A percentile compares a stretch with the other conserved stretches of the same genome.
Conservation (phyloP, 2,113 vertebrate genomes). For the Phrynosoma blainvillii region DNA sequence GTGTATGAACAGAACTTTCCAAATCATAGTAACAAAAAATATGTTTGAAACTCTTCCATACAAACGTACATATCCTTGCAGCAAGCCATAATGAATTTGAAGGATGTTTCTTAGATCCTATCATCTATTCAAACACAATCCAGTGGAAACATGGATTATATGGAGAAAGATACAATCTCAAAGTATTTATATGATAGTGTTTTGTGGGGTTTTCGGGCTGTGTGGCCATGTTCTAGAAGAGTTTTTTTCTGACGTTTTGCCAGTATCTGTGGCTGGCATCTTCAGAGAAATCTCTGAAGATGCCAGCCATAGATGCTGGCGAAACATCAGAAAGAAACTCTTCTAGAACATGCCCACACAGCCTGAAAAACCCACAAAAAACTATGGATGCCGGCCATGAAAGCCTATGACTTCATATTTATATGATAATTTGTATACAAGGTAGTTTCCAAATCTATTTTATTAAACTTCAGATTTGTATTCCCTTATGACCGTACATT, state of each 20-base stretch:
- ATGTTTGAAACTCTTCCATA: background rate
- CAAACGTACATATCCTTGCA: background rate
- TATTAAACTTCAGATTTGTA: background rate
- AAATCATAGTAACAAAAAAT: background rate
- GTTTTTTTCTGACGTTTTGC: no score
- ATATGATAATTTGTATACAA: background rate
- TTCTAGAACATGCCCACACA: no score
- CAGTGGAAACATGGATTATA: background rate
- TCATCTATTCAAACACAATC: background rate
- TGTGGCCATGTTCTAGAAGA: no score
- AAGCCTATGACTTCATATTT: no score
- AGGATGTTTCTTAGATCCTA: background rate
- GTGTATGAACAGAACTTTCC: background rate
- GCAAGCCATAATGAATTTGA: background rate
- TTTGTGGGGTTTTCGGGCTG: no score
- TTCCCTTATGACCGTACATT: no score
- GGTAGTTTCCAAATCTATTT: background rate
- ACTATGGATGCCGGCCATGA: no score
- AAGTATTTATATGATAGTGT: background rate
- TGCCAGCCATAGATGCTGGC: no score
- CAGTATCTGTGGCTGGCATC: no score
- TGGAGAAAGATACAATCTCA: background rate
- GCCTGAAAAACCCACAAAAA: no score
- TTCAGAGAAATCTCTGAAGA: no score
- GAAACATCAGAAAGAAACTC: no score